These are phyloP conservation scores for Labeo catla DNA, from an alignment of 2,113 vertebrate species.

Conservation along the genomic window DNA sequence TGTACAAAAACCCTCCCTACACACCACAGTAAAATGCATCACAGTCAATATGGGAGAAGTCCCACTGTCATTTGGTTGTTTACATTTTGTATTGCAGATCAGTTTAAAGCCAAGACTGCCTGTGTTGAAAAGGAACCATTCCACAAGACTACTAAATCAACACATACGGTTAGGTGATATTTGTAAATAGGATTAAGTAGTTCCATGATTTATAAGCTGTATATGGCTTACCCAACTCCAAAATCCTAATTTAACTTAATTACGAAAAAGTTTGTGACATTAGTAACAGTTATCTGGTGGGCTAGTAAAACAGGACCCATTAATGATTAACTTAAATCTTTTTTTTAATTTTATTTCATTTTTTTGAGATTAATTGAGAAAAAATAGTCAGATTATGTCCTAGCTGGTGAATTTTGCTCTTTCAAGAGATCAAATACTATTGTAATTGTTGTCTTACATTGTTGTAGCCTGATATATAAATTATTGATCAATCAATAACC, in stretches of 20 bases:
- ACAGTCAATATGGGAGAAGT: background rate
- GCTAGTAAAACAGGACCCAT: background rate
- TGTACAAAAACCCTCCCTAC: slow-evolving; percentile 32
- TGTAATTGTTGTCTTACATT: too few species aligned
- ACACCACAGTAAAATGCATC: background rate
- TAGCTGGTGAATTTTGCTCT: background rate
- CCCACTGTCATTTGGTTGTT: background rate
- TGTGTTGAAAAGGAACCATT: background rate
- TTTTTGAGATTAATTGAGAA: too few species aligned
- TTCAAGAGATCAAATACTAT: background rate
- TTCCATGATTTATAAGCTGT: background rate
- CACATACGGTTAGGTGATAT: background rate
- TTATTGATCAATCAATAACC: background rate
- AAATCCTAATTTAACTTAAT: background rate
- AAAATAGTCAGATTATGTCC: too few species aligned
- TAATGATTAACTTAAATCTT: background rate
- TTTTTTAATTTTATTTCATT: background rate
- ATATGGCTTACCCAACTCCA: background rate
- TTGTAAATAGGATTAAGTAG: background rate
- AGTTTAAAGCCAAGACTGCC: background rate
- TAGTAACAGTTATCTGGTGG: background rate
- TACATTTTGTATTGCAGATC: background rate
- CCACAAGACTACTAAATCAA: background rate
- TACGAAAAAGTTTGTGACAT: background rate
- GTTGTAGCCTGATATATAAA: background rate